Conservation (phyloP, 2,888 invertebrate species). For the Athalia cordata region DNA sequence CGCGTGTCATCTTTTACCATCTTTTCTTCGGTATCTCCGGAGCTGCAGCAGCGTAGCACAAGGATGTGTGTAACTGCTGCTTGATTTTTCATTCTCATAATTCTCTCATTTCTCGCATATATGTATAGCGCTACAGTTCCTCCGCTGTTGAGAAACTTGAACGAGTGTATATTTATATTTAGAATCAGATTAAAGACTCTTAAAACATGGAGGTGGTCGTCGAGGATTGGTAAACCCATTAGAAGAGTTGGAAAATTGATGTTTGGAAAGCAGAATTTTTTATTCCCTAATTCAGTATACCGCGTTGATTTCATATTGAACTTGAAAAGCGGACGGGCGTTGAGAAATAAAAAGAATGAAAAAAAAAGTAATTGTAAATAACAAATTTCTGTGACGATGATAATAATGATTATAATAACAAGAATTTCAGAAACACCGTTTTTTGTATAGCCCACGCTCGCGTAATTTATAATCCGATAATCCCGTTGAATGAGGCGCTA, state of each 20-base stretch:
- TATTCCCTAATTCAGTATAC: neutral
- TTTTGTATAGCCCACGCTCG: neutral
- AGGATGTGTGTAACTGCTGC: slow-evolving; percentile 25
- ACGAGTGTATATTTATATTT: neutral
- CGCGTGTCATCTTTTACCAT: slow-evolving; percentile 56
- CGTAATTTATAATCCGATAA: neutral
- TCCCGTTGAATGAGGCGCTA: slow-evolving; percentile 18
- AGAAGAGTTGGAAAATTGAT: slow-evolving; percentile 5
- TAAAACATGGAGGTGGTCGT: neutral
- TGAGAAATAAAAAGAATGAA: no score
- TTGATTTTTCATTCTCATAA: slow-evolving; percentile 29
- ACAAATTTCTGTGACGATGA: no score
- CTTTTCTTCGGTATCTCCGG: slow-evolving; percentile 47
- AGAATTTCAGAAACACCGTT: no score
- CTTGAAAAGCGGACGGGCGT: no score
- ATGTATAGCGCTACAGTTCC: slow-evolving; percentile 41
- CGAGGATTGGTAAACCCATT: neutral
- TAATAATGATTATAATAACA: no score
- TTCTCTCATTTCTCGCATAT: slow-evolving; percentile 12
- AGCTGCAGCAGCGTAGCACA: slow-evolving; percentile 27
- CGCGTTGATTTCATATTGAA: no score
- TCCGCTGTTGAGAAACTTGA: slow-evolving; percentile 17
- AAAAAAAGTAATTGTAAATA: no score
- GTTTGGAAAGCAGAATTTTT: neutral
- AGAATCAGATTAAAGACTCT: slow-evolving; percentile 26